Conservation (phyloP, 2,888 invertebrate genomes). For the Syrphus vitripennis region DNA sequence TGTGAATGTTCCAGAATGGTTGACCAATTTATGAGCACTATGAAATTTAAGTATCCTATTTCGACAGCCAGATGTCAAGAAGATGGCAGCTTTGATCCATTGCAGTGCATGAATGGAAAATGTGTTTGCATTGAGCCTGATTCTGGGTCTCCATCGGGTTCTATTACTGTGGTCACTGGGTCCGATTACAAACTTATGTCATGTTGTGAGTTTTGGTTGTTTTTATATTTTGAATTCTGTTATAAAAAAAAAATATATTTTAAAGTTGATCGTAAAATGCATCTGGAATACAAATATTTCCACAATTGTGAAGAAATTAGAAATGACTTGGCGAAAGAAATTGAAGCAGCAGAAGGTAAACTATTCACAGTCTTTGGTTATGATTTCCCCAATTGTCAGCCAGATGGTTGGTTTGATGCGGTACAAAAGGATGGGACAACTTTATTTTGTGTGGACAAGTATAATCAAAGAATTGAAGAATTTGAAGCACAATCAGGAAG, state of each 20-base stretch:
- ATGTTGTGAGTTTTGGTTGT: slow-evolving; percentile 81
- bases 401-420: slow-evolving; percentile 82
- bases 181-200: slow-evolving; percentile 78
- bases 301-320: slow-evolving; percentile 80
- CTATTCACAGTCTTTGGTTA: slow-evolving; percentile 77
- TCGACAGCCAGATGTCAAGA: slow-evolving; percentile 84
- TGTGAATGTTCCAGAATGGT: slow-evolving; percentile 85
- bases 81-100: slow-evolving; percentile 86
- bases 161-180: slow-evolving; percentile 76
- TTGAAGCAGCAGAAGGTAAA: slow-evolving; percentile 76
- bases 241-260: slow-evolving; percentile 21
- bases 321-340: slow-evolving; percentile 75
- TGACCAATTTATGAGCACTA: slow-evolving; percentile 81
- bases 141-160: slow-evolving; percentile 81
- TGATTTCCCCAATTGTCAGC: slow-evolving; percentile 81
- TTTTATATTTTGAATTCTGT: neutral
- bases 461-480: slow-evolving; percentile 82
- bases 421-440: slow-evolving; percentile 79
- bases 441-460: slow-evolving; percentile 84
- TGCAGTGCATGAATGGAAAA: slow-evolving; percentile 84
- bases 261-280: slow-evolving; percentile 79
- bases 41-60: slow-evolving; percentile 81
- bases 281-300: slow-evolving; percentile 78
- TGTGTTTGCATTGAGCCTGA: slow-evolving; percentile 85
- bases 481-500: slow-evolving; percentile 81